Conservation (phyloP, 2,888 invertebrate genomes). For the Pterobdella sp. region DNA sequence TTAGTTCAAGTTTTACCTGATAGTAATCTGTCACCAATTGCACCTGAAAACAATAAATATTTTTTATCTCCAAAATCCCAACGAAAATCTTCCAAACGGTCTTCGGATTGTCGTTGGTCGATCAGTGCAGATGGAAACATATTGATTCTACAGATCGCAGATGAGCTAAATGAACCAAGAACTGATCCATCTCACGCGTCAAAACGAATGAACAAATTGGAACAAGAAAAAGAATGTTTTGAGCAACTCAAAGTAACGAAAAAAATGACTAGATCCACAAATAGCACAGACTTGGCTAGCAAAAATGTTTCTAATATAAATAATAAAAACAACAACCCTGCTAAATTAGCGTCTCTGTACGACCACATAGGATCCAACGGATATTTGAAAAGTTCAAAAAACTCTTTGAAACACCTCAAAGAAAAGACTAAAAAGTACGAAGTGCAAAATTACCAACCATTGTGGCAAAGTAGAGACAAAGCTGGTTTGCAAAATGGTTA, state of each 20-base stretch:
- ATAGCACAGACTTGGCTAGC: not conserved
- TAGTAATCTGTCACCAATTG: not conserved
- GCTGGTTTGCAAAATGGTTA: not conserved
- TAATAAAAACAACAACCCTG: not conserved
- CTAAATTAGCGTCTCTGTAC: not conserved
- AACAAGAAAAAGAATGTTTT: not conserved
- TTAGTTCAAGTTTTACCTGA: slow-evolving; percentile 30
- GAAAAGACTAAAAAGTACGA: not conserved
- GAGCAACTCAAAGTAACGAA: not conserved
- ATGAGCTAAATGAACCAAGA: not conserved
- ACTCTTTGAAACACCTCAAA: too few species aligned
- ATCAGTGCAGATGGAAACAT: slow-evolving; percentile 32
- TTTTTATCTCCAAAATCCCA: not conserved
- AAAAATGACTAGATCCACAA: not conserved
- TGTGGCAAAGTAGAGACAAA: slow-evolving; percentile 21
- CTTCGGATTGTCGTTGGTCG: slow-evolving; percentile 30
- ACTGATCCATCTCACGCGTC: not conserved
- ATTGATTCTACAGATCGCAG: slow-evolving; percentile 30
- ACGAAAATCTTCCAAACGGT: not conserved
- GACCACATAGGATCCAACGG: too few species aligned
- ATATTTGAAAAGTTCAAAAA: not conserved
- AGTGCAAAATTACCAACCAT: not conserved
- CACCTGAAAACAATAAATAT: not conserved
- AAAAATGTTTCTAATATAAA: not conserved
- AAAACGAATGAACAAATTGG: not conserved